Percentiles rank a stretch among this genome's conserved stretches.
phyloP scores from a whole-genome alignment of 2,888 invertebrate species.

The Orchestes rusci region DNA sequence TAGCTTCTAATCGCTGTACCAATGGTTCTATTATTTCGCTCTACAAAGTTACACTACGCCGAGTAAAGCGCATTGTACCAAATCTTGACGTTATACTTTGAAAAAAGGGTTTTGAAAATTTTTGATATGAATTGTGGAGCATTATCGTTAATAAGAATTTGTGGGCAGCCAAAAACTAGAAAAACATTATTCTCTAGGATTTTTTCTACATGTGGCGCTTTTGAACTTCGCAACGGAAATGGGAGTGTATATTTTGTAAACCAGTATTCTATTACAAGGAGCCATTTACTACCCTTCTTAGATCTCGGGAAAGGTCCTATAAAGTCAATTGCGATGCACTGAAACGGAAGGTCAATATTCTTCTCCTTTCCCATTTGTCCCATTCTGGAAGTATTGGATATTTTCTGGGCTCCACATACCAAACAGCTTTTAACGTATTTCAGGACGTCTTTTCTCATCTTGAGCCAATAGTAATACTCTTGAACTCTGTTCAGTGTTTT shows the following conservation, averaged over 20 bases:
- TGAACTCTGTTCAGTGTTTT: conserved; percentile 20
- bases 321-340: conserved; percentile 3
- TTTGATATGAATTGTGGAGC: not conserved
- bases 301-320: conserved; percentile 9
- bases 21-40: not conserved
- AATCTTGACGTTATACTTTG: not conserved
- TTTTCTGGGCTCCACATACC: conserved; percentile 6
- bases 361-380: conserved; percentile 15
- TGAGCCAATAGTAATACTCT: conserved; percentile 21
- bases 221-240: not conserved
- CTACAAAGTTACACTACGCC: conserved; percentile 2
- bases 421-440: not conserved
- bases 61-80: not conserved
- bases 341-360: conserved; percentile 8
- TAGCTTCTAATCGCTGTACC: conserved; percentile 25
- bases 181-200: no score
- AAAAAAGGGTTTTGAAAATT: not conserved
- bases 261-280: no score
- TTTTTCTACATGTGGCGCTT: not conserved
- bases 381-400: not conserved
- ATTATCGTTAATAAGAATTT: not conserved
- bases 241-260: no score
- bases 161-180: conserved; percentile 1
- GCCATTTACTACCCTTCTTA: no score
- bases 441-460: conserved; percentile 18